Base-by-base conservation (phyloP, 2,888 invertebrate species). In the Helobdella robusta region DNA sequence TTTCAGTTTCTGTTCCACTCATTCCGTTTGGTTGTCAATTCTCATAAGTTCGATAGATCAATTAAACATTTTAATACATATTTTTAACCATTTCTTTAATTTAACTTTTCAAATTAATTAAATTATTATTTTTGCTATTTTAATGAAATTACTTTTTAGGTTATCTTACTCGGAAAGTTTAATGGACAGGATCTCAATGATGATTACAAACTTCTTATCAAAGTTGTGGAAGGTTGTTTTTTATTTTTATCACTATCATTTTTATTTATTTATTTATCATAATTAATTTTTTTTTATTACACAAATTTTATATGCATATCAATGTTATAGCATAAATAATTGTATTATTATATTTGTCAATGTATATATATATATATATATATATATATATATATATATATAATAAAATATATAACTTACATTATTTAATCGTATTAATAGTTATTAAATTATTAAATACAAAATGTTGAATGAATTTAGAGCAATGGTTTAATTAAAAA, bases 151-250 rank as follows among this genome's bases (percentile, higher is more conserved):
- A n/a, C n/a, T n/a, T 71, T 73, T 6, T 69, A 81, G 80, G 80
- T 95, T 1, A 86, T 95, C 25, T 82, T 97, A 61, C 81, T 97
- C 56, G 95, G 97, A 8, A 85, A 90, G 68, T 95, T 86, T 77
- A 95, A 97, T 82, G 94, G 89, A 0, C 95, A 95, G 80, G 89
- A 86, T 8, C 80, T 95, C 68, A 86, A 85, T 1, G 82, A 86
- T 73, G 77, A 82, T 60, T 91, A 91, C 81, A 91, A 94, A 80
- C 84, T 92, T 63, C 80, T 94, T 52, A 77, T 95, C 54, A 83
- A 95, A 65, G 86, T 89, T 72, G 92, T 92, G 0, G 87, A 87
- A 74, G 85, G 86, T 72, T 1, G 3, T 5, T 2, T 20, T 18
- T 20, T 48, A 58, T 62, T 62, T 8, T n/a, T n/a, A 15, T 28